Evolutionary conservation across 2,113 vertebrate species (phyloP).

Genomic region (Mionectes macconnelli): DNA sequence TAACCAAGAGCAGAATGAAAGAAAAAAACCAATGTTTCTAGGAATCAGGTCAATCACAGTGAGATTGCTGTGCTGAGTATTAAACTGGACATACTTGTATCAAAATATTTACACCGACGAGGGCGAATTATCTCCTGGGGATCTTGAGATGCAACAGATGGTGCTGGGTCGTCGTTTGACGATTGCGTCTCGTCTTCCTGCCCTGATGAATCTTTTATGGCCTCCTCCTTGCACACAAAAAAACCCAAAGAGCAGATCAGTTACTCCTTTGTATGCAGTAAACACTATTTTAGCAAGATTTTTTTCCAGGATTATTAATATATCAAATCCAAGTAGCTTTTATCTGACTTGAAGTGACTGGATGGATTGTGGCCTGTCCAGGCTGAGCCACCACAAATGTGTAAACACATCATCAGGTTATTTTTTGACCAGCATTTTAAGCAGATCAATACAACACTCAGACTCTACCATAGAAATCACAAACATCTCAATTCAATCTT

Average conservation of each 20-base stretch:
- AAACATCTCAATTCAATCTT: neutral
- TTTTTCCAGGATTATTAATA: neutral
- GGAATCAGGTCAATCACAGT: neutral
- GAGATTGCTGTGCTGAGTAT: neutral
- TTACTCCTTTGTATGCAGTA: neutral
- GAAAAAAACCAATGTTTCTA: neutral
- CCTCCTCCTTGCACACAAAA: constrained; percentile 75
- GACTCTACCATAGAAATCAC: neutral
- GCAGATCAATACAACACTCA: neutral
- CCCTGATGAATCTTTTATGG: constrained; percentile 82
- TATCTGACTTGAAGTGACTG: neutral
- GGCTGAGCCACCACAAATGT: neutral
- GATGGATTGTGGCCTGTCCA: neutral
- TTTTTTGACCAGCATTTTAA: neutral
- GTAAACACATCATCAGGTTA: neutral
- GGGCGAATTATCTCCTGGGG: constrained; percentile 87
- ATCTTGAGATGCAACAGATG: constrained; percentile 81
- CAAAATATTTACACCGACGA: constrained; percentile 91
- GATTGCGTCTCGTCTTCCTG: constrained; percentile 83
- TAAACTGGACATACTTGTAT: constrained; percentile 81
- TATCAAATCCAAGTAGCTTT: neutral
- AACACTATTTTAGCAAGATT: neutral
- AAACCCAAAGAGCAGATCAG: neutral
- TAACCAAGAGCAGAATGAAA: neutral
- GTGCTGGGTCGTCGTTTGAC: constrained; percentile 82